A percentile compares a stretch with the other conserved stretches of the same genome.
Evolutionary conservation across 2,888 invertebrate genomes (phyloP).

Genomic region (Nasonia oneida): DNA sequence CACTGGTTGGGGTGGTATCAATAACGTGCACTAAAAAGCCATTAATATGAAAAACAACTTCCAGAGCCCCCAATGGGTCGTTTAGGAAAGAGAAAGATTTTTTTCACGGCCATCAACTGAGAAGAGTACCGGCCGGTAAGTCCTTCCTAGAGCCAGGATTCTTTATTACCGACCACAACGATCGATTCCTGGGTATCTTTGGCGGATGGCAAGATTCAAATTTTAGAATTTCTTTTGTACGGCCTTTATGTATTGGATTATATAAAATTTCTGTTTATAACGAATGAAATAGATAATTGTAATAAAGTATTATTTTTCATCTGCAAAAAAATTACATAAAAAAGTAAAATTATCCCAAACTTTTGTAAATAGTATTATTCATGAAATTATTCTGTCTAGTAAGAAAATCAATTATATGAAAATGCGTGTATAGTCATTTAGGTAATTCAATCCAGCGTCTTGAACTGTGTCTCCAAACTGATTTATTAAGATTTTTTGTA

Average conservation of each 20-base stretch:
- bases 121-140: constrained; percentile 72
- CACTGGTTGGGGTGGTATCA: background rate
- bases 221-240: background rate
- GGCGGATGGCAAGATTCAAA: background rate
- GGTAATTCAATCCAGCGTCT: background rate
- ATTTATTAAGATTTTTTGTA: background rate
- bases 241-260: no score
- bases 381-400: no score
- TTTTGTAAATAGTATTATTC: no score
- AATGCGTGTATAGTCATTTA: background rate
- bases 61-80: constrained; percentile 61
- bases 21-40: background rate
- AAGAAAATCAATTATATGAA: no score
- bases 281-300: no score
- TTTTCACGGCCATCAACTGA: constrained; percentile 59
- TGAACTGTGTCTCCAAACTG: background rate
- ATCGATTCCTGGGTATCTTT: constrained; percentile 69
- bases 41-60: constrained; percentile 47
- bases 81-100: constrained; percentile 60
- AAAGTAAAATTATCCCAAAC: no score
- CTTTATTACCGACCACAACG: constrained; percentile 74
- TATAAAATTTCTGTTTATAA: no score
- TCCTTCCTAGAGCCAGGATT: constrained; percentile 62
- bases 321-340: background rate
- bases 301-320: background rate